phyloP scores from a whole-genome alignment of 2,797 vertebrate genomes.

The Zenarchopterus dispar region DNA sequence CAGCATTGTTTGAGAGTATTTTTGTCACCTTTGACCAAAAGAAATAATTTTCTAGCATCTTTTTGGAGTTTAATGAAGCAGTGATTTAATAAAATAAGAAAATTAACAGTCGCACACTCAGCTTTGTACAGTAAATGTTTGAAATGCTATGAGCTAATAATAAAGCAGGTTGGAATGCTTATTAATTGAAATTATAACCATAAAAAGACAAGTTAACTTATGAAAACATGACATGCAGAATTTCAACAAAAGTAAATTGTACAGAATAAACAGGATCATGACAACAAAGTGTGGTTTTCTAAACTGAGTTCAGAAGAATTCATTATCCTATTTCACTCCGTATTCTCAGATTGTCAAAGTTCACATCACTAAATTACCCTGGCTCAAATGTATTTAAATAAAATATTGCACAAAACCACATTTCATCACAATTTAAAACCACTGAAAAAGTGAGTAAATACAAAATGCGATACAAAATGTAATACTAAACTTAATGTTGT shows the following conservation, averaged over 20 bases:
- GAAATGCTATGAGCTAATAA: no score
- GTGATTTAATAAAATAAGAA: background rate
- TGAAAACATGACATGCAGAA: background rate
- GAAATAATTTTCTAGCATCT: no score
- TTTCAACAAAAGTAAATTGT: background rate
- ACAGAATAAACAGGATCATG: background rate
- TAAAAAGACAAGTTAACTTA: background rate
- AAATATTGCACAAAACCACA: constrained; percentile 54
- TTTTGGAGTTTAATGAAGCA: background rate
- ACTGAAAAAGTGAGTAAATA: background rate
- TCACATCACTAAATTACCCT: constrained; percentile 15
- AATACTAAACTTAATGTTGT: constrained; percentile 36
- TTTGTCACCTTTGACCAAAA: background rate
- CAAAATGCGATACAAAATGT: constrained; percentile 1
- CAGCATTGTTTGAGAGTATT: constrained; percentile 1
- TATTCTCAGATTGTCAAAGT: constrained; percentile 27
- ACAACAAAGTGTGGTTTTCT: no score
- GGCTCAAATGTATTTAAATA: constrained; percentile 23
- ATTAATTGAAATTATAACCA: background rate
- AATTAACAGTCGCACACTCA: background rate
- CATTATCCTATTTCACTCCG: background rate
- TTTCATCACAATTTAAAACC: constrained; percentile 12
- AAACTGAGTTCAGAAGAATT: no score
- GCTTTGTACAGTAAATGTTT: background rate
- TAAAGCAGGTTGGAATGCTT: no score